Conservation (phyloP, 37 sponge, comb jelly and placozoan species). For the Mnemiopsis leidyi region DNA sequence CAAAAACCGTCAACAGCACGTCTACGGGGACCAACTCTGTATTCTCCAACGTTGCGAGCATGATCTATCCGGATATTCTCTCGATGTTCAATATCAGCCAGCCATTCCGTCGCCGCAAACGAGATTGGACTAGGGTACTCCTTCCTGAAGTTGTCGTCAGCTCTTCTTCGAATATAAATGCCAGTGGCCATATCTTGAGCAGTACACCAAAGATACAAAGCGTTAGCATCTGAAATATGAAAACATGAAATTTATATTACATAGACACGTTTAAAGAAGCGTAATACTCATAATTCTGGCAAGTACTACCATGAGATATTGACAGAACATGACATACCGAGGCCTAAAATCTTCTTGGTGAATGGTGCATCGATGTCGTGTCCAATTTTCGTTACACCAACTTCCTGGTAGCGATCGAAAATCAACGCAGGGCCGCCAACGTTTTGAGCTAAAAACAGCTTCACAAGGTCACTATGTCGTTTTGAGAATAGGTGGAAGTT, state of each 20-base stretch:
- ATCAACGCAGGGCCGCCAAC: background rate
- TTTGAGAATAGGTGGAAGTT: background rate
- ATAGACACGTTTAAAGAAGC: too few species aligned
- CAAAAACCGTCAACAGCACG: background rate
- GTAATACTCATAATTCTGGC: too few species aligned
- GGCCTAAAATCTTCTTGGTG: too few species aligned
- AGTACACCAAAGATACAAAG: too few species aligned
- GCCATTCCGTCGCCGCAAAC: background rate
- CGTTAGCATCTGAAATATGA: too few species aligned
- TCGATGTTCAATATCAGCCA: background rate
- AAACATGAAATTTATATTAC: too few species aligned
- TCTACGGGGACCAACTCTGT: background rate
- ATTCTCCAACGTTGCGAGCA: background rate
- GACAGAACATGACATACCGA: too few species aligned
- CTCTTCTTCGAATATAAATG: background rate
- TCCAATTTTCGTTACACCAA: too few species aligned
- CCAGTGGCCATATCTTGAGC: background rate
- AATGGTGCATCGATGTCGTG: background rate
- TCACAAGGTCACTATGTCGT: background rate
- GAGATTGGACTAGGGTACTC: background rate
- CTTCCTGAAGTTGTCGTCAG: background rate
- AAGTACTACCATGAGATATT: too few species aligned
- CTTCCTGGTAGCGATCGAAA: background rate
- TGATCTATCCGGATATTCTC: background rate
- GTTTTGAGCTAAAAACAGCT: background rate